Evolutionary conservation across 2,113 vertebrate genomes (phyloP).

Genomic region (Mustela lutreola): DNA sequence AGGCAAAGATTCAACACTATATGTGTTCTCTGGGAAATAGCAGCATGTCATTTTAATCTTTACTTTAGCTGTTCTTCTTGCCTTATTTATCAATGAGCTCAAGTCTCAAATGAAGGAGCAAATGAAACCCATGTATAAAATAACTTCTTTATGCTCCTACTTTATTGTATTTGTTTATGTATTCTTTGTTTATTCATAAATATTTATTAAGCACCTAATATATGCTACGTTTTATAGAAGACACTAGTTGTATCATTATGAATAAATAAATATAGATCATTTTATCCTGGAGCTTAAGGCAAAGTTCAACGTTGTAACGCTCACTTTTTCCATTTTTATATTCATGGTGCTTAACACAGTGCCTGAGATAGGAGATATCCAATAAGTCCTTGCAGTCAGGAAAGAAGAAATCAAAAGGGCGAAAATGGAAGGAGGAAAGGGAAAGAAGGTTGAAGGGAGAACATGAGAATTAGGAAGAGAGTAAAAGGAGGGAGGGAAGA

Average conservation of each 20-base stretch:
- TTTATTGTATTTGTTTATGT: background rate
- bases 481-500: background rate
- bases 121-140: background rate
- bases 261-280: background rate
- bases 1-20: background rate
- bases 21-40: background rate
- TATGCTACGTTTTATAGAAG: background rate
- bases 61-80: background rate
- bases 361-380: background rate
- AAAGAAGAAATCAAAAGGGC: background rate
- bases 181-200: background rate
- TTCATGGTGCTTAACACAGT: background rate
- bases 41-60: background rate
- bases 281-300: background rate
- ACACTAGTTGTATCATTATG: background rate
- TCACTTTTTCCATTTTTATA: background rate
- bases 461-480: background rate
- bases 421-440: background rate
- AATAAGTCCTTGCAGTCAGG: background rate
- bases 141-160: background rate
- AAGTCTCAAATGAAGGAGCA: background rate
- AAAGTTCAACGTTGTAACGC: background rate
- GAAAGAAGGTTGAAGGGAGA: background rate
- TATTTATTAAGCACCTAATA: background rate
- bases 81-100: background rate